A percentile compares a stretch with the other conserved stretches of the same genome.
Evolutionary conservation across 2,888 invertebrate species (phyloP).

Genomic region (Dasypolia templi): DNA sequence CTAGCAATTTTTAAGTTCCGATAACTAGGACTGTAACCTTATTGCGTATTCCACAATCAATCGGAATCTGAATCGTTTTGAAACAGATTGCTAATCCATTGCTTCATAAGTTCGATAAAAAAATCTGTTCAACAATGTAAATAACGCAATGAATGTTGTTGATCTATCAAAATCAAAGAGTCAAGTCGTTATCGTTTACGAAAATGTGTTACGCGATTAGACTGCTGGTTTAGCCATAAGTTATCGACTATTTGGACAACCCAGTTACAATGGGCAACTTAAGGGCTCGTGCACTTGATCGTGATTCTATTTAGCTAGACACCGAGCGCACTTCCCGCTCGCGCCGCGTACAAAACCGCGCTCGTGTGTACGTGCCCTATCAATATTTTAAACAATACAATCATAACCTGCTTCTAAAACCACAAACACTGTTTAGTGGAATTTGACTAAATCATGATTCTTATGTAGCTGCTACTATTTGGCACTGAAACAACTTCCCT

Average conservation of each 20-base stretch:
- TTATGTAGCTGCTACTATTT: slow-evolving; percentile 66
- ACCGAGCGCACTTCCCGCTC: too few species aligned
- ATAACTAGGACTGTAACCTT: too few species aligned
- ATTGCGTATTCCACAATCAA: too few species aligned
- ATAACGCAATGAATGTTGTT: too few species aligned
- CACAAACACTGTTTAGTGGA: not conserved
- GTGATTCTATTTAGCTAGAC: not conserved
- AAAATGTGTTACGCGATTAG: too few species aligned
- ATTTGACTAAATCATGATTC: slow-evolving; percentile 2
- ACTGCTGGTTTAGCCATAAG: not conserved
- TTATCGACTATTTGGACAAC: not conserved
- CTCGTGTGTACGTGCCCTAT: not conserved
- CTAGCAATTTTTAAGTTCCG: not conserved
- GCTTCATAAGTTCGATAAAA: too few species aligned
- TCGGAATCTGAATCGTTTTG: too few species aligned
- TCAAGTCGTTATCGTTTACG: too few species aligned
- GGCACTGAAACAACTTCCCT: slow-evolving; percentile 75
- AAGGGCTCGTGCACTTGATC: not conserved
- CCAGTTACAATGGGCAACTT: not conserved
- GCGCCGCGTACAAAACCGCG: not conserved
- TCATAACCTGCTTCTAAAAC: not conserved
- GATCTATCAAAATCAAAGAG: too few species aligned
- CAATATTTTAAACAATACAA: slow-evolving; percentile 16
- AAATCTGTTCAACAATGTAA: too few species aligned
- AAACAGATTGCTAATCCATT: too few species aligned